A percentile compares a stretch with the other conserved stretches of the same genome.
These are phyloP conservation scores for Cepphus grylle DNA, from an alignment of 2,113 vertebrate genomes.

Conservation along the genomic window DNA sequence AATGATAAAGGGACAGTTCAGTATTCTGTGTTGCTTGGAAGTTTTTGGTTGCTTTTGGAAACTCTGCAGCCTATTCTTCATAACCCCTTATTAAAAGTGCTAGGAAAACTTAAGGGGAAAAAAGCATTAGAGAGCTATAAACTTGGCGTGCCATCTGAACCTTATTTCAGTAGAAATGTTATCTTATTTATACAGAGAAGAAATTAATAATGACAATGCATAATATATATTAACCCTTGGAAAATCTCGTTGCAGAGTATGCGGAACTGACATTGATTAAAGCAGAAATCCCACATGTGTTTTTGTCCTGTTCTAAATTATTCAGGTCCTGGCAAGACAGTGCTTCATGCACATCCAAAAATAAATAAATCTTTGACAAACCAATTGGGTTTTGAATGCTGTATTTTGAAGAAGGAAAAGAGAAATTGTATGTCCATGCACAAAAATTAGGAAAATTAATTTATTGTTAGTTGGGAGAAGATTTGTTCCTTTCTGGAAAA, in stretches of 20 bases:
- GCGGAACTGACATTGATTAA: constrained; percentile 44
- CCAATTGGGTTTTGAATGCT: neutral
- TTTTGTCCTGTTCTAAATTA: constrained; percentile 54
- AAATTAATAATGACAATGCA: constrained; percentile 33
- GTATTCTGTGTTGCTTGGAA: neutral
- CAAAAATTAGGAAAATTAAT: constrained; percentile 37
- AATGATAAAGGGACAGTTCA: neutral
- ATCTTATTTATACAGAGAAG: neutral
- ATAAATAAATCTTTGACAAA: constrained; percentile 48
- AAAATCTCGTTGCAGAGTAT: neutral
- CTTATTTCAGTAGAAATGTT: neutral
- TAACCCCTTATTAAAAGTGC: neutral
- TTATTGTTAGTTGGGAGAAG: constrained; percentile 17
- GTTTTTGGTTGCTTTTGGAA: neutral
- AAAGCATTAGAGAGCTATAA: neutral
- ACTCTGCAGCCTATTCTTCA: neutral
- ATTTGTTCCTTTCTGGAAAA: constrained; percentile 44
- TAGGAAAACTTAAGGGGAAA: neutral
- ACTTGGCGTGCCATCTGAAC: neutral
- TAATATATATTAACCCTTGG: constrained; percentile 23
- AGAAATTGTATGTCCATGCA: neutral
- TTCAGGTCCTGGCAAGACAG: neutral
- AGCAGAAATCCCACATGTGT: constrained; percentile 35
- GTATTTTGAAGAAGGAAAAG: constrained; percentile 18
- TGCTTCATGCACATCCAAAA: neutral